Percentiles rank a stretch among this genome's conserved stretches.
Conservation (phyloP, 2,888 invertebrate genomes). For the Teleogryllus oceanicus region DNA sequence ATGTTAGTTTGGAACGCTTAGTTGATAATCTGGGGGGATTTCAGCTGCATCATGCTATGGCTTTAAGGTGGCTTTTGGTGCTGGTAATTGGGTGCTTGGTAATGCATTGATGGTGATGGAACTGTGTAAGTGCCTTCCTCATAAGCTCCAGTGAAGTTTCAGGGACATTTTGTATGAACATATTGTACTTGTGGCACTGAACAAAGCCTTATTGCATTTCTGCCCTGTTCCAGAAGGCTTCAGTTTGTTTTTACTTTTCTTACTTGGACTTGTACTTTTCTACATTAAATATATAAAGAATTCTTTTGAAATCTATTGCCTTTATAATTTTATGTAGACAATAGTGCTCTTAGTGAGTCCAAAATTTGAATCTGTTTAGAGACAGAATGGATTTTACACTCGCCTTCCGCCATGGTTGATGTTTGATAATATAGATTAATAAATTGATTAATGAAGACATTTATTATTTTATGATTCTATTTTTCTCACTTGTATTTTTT, state of each 20-base stretch:
- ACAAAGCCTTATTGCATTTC: background rate
- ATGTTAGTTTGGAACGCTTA: too few species aligned
- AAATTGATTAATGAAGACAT: too few species aligned
- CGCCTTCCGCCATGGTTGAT: too few species aligned
- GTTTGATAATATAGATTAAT: too few species aligned
- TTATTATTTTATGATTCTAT: too few species aligned
- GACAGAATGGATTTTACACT: too few species aligned
- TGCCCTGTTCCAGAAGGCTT: background rate
- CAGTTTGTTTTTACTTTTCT: constrained; percentile 12
- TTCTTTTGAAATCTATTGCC: background rate
- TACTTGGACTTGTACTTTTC: background rate
- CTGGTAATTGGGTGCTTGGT: background rate
- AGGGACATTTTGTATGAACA: background rate
- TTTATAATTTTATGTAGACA: background rate
- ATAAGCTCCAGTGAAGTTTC: background rate
- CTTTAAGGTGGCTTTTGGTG: background rate
- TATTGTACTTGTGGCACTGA: background rate
- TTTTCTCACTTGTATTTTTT: too few species aligned
- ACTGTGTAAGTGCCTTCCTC: background rate
- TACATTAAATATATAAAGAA: background rate
- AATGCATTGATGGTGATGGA: background rate
- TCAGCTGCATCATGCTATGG: too few species aligned
- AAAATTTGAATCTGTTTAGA: too few species aligned
- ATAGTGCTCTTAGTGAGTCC: too few species aligned
- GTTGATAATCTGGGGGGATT: too few species aligned